These are phyloP conservation scores for Oryctes rhinoceros DNA, from an alignment of 1,140 invertebrate genomes.

Conservation along the genomic window DNA sequence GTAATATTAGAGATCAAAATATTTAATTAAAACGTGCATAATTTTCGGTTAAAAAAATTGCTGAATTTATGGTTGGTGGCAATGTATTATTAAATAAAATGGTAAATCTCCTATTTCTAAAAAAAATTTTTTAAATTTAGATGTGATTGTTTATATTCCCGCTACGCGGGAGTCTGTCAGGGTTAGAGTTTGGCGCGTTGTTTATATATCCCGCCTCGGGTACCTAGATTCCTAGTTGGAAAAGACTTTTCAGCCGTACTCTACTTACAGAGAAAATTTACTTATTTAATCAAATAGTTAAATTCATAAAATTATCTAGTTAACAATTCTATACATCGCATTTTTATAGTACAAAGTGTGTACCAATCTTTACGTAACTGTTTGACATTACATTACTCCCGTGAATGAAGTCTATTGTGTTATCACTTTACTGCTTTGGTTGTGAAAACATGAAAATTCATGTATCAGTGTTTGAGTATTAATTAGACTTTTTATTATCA, in stretches of 20 bases:
- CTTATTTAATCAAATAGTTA: neutral
- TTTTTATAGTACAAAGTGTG: neutral
- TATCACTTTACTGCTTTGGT: neutral
- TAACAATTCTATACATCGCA: no score
- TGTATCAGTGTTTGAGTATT: neutral
- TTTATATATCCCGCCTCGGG: neutral
- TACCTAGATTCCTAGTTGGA: no score
- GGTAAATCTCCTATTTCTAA: neutral
- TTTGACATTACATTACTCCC: conserved; percentile 42
- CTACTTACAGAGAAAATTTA: no score
- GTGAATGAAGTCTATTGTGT: conserved; percentile 37
- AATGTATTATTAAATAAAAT: no score
- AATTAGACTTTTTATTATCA: conserved; percentile 30
- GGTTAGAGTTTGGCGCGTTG: neutral
- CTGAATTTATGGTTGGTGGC: no score
- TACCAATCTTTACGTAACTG: conserved; percentile 26
- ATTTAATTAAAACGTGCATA: no score
- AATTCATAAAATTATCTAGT: no score
- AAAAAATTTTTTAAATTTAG: conserved; percentile 2
- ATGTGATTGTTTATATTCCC: conserved; percentile 10
- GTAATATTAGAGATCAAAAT: no score
- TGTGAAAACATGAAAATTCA: conserved; percentile 40
- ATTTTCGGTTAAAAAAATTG: no score
- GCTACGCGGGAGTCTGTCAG: neutral
- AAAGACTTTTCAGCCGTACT: no score